Percentiles rank a stretch among this genome's conserved stretches.
Evolutionary conservation across 2,113 vertebrate species (phyloP).

Genomic region (Triplophysa tibetana): DNA sequence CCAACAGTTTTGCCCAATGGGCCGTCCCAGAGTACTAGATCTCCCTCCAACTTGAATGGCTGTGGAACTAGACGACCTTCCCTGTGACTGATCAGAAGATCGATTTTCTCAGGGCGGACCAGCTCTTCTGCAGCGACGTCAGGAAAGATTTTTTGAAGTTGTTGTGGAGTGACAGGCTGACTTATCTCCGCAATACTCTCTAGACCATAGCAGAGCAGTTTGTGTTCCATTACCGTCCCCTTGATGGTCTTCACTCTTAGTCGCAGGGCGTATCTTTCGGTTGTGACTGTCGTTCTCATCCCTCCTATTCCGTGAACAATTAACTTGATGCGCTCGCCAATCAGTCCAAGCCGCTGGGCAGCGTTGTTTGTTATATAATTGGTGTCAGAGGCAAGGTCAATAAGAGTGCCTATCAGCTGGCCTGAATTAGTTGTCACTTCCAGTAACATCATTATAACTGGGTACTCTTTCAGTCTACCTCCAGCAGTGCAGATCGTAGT

Average conservation of each 20-base stretch:
- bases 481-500: too few relatives aligned
- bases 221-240: slow-evolving; percentile 20
- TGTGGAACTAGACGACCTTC: slow-evolving; percentile 26
- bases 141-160: slow-evolving; percentile 26
- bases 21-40: neutral
- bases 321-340: slow-evolving; percentile 9
- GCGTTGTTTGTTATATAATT: slow-evolving; percentile 17
- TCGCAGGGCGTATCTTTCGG: slow-evolving; percentile 12
- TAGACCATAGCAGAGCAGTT: slow-evolving; percentile 26
- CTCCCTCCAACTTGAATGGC: neutral
- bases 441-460: slow-evolving; percentile 33
- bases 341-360: neutral
- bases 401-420: slow-evolving; percentile 21
- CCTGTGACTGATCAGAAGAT: slow-evolving; percentile 10
- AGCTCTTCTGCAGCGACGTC: slow-evolving; percentile 10
- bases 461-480: neutral
- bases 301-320: slow-evolving; percentile 26
- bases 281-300: neutral
- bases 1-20: neutral
- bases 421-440: slow-evolving; percentile 34
- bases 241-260: slow-evolving; percentile 20
- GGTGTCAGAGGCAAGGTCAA: slow-evolving; percentile 42
- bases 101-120: slow-evolving; percentile 21
- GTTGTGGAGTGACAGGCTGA: slow-evolving; percentile 12
- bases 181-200: slow-evolving; percentile 27